Base-by-base conservation (phyloP, 1,140 invertebrate genomes). In the Cydia splendana region DNA sequence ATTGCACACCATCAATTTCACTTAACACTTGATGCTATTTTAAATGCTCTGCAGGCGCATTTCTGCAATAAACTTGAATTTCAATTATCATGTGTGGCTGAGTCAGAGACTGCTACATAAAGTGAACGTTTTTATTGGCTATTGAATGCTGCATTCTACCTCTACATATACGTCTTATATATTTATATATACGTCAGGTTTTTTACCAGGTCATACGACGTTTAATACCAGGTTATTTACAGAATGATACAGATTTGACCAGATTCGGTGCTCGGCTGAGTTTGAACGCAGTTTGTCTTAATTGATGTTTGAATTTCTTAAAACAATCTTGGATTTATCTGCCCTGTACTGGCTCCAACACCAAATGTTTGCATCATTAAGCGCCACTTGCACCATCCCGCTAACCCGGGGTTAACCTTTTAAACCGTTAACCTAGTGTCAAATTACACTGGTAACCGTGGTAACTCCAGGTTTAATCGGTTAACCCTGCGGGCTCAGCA, bases 41-140 rank as follows among this genome's bases (percentile, higher is more conserved):
- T n/a, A 57, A 57, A 57, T 15, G 45, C 13, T 48, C 45, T 48
- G 45, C 15, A 18, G 5, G n/a, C 2, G 53, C n/a, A 18, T 18
- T 15, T 57, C 15, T 57, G n/a, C 51, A 53, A 53, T 53, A 53
- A 57, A 57, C 53, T 57, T 57, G 53, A 2, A 57, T 20, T n/a
- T 57, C n/a, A 57, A 57, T 57, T n/a, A n/a, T n/a, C 53, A 57
- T 7, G 15, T 57, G n/a, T 18, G 53, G 53, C 53, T 18, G 45
- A 48, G 53, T 18, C 53, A 7, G n/a, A 57, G 53, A 7, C 53
- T 13, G 53, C 6, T 57, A 57, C n/a, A 18, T 57, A 57, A 57
- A 57, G 53, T 57, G n/a, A 57, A 57, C 53, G n/a, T 57, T 57
- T 57, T 18, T 18, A 57, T 57, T 57, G 53, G n/a, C 15, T 57